A percentile compares a stretch with the other conserved stretches of the same genome.
These are phyloP conservation scores for Formica selysi DNA, from an alignment of 1,140 invertebrate genomes.

Conservation along the genomic window DNA sequence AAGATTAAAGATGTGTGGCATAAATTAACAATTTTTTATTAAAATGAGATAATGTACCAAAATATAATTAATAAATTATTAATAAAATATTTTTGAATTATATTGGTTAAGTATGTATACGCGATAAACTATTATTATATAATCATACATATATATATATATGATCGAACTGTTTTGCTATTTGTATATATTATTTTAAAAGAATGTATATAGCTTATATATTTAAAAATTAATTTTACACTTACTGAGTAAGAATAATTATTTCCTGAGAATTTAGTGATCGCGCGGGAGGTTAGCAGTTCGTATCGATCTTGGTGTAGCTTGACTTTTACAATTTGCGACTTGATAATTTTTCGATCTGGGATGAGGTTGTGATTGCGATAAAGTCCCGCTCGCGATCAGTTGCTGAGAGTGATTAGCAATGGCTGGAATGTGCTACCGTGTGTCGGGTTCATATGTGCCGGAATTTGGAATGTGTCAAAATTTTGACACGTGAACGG, in stretches of 20 bases:
- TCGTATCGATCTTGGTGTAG: constrained; percentile 27
- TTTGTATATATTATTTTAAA: constrained; percentile 7
- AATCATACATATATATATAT: not conserved
- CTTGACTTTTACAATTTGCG: constrained; percentile 10
- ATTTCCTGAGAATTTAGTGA: constrained; percentile 39
- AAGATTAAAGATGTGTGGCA: no score
- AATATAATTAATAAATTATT: constrained; percentile 13
- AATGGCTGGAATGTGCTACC: not conserved
- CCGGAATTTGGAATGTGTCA: constrained; percentile 69
- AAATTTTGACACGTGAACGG: constrained; percentile 69
- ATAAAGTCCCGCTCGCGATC: not conserved
- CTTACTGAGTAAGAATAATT: constrained; percentile 32
- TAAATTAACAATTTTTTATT: not conserved
- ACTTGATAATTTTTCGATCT: constrained; percentile 52
- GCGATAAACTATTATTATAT: not conserved
- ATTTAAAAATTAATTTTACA: constrained; percentile 29
- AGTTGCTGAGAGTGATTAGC: not conserved
- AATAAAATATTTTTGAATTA: not conserved
- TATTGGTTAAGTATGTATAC: constrained; percentile 20
- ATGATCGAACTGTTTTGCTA: not conserved
- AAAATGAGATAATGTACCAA: not conserved
- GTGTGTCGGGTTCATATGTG: constrained; percentile 32
- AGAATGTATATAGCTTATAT: not conserved
- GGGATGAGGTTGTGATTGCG: not conserved
- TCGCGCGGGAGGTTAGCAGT: constrained; percentile 61